Conservation (phyloP, 1,140 invertebrate genomes). For the Sinella curviseta region DNA sequence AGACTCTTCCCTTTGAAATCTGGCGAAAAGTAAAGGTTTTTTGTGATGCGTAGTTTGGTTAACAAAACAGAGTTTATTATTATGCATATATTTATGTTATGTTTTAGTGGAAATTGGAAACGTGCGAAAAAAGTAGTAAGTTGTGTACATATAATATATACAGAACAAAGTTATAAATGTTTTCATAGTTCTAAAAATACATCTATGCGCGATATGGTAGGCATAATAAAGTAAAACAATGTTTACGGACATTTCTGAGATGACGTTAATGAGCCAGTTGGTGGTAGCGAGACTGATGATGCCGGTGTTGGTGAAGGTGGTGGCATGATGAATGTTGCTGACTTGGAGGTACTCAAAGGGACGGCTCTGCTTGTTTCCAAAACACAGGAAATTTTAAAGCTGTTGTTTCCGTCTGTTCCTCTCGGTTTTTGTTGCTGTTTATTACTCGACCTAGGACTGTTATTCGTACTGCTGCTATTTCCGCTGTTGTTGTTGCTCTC, state of each 20-base stretch:
- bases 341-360: background rate
- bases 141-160: too few species aligned
- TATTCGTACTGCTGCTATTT: background rate
- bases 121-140: too few species aligned
- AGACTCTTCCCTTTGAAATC: too few species aligned
- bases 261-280: background rate
- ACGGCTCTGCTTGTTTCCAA: background rate
- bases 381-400: slow-evolving; percentile 1
- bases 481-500: background rate
- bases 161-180: too few species aligned
- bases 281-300: background rate
- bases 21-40: too few species aligned
- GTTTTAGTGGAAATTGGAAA: too few species aligned
- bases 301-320: background rate
- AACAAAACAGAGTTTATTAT: too few species aligned
- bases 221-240: too few species aligned
- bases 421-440: slow-evolving; percentile 6
- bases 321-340: background rate
- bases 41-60: too few species aligned
- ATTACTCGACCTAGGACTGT: background rate
- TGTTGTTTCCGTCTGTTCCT: background rate
- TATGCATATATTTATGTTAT: too few species aligned
- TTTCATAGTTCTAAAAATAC: too few species aligned
- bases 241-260: background rate
- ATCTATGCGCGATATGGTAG: too few species aligned